Evolutionary conservation across 2,888 invertebrate species (phyloP), one percentile per base, ranked within the genome.

Genomic region (Dicroscelio sp.): DNA sequence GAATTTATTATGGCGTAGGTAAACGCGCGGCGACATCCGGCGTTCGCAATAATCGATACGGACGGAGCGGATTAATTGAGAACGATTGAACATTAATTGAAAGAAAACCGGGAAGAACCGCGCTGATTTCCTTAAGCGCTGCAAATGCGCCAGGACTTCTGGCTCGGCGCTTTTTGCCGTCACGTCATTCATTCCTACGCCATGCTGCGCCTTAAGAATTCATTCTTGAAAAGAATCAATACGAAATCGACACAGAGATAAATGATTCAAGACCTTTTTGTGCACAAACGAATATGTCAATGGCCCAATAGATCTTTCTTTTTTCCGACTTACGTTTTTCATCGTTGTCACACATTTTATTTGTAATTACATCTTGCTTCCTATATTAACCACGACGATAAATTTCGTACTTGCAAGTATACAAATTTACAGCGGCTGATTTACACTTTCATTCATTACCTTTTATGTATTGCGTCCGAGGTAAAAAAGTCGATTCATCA

Each of bases 1-100:
- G 67, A 91, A 90, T 92, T 90, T 90, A 93, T 92, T 82, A 78
- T 86, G 43, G 87, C 76, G 76, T 73, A 23, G 84, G 52, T 52
- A 31, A 88, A 86, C 82, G 63, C 65, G 82, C 88, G 92, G 91
- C 93, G 93, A 94, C 94, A 95, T 92, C 91, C 93, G 90, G 93
- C 92, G 92, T 35, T 20, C 94, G 93, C 94, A 95, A 95, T 96
- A 96, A 95, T 96, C 95, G 95, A 94, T 95, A 94, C 93, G 93
- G 95, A 95, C 95, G 94, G 94, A 90, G 93, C 94, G 93, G 95
- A 95, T 96, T 96, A 96, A 96, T 96, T 96, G 95, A 95, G 94
- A 94, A 95, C 94, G 95, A 94, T 94, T 94, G 94, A 93, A 94
- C 95, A 96, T 96, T 96, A 96, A 96, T 95, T 95, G 95, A 95